Evolutionary conservation across 2,888 invertebrate species (phyloP).

Genomic region (Phengaris alcon): DNA sequence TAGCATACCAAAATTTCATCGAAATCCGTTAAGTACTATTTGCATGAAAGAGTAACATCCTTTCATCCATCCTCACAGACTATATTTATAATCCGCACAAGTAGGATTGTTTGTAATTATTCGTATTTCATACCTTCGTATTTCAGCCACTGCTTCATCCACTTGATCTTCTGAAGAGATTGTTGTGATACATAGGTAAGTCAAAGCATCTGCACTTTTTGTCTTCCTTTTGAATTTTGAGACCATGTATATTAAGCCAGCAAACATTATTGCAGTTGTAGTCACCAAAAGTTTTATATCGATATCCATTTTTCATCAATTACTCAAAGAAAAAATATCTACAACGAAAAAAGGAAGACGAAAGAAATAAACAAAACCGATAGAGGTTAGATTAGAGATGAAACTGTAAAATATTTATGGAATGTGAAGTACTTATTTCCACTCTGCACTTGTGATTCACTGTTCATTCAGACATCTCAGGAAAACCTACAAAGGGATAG

Average conservation of each 20-base stretch:
- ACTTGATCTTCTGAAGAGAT: conserved; percentile 53
- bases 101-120: background rate
- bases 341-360: background rate
- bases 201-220: conserved; percentile 51
- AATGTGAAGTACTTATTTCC: too few relatives aligned
- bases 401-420: background rate
- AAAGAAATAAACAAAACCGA: background rate
- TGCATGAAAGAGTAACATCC: too few relatives aligned
- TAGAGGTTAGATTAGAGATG: background rate
- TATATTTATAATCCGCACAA: too few relatives aligned
- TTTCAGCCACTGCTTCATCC: conserved; percentile 50
- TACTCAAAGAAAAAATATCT: background rate
- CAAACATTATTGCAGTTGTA: conserved; percentile 48
- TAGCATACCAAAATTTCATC: too few relatives aligned
- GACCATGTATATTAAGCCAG: conserved; percentile 47
- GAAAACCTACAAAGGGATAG: too few relatives aligned
- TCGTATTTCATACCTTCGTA: conserved; percentile 49
- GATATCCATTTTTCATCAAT: background rate
- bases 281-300: conserved; percentile 31
- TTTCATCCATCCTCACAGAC: too few relatives aligned
- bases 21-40: too few relatives aligned
- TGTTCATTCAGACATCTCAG: too few relatives aligned
- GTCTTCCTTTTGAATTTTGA: conserved; percentile 43
- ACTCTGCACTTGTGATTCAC: too few relatives aligned
- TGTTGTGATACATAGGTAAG: conserved; percentile 53